Evolutionary conservation across 2,888 invertebrate genomes (phyloP).

Genomic region (Athalia rosae): DNA sequence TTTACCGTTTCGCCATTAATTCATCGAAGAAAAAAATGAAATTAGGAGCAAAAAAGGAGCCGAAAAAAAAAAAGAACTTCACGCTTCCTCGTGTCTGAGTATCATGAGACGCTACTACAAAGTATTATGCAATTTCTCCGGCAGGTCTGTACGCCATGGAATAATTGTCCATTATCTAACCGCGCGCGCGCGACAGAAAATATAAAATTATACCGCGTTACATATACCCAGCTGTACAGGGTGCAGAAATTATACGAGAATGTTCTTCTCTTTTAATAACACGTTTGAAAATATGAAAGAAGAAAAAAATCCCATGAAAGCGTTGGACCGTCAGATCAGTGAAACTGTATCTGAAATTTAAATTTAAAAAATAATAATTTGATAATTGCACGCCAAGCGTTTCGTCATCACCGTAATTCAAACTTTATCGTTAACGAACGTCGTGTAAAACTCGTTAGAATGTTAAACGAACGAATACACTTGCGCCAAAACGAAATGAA

Average conservation of each 20-base stretch:
- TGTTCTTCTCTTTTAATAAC: too few species aligned
- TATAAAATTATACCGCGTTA: neutral
- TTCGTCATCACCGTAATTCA: too few species aligned
- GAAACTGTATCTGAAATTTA: neutral
- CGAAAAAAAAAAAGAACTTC: neutral
- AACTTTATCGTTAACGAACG: neutral
- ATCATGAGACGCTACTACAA: neutral
- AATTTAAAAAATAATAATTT: neutral
- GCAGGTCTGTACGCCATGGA: conserved; percentile 1
- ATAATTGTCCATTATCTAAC: conserved; percentile 41
- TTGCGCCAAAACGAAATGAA: too few species aligned
- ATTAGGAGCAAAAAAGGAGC: too few species aligned
- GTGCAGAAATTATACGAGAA: too few species aligned
- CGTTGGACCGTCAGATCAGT: too few species aligned
- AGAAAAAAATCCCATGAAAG: too few species aligned
- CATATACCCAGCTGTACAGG: too few species aligned
- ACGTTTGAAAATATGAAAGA: too few species aligned
- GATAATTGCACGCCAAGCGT: too few species aligned
- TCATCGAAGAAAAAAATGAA: neutral
- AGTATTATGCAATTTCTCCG: conserved; percentile 26
- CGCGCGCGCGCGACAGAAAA: neutral
- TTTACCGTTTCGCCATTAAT: neutral
- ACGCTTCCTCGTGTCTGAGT: neutral
- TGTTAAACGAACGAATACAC: neutral
- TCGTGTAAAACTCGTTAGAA: neutral